Conservation (phyloP, 2,888 invertebrate genomes). For the Lasioglossum zephyrum region DNA sequence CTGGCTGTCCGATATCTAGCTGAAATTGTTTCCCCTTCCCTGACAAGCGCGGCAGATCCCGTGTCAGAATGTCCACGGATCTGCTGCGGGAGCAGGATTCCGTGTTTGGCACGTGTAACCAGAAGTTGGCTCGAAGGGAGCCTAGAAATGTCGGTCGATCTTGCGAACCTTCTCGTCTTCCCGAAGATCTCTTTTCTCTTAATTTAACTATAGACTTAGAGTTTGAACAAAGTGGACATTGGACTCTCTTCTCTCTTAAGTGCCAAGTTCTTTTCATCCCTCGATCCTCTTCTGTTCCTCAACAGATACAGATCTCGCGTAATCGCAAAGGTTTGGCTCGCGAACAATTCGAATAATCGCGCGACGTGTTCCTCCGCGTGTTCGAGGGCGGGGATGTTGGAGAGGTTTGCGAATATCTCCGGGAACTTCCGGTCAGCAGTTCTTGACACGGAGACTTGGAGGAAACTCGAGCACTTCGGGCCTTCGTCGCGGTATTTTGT, state of each 20-base stretch:
- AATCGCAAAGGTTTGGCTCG: not conserved
- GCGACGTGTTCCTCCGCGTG: not conserved
- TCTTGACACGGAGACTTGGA: slow-evolving; percentile 44
- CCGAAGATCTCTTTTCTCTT: no score
- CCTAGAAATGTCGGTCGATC: not conserved
- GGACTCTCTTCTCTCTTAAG: no score
- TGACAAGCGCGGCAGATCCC: slow-evolving; percentile 29
- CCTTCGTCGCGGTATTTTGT: slow-evolving; percentile 35
- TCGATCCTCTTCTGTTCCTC: no score
- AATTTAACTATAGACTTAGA: no score
- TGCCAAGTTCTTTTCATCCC: no score
- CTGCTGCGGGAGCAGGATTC: slow-evolving; percentile 26
- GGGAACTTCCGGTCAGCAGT: slow-evolving; percentile 65
- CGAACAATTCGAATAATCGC: slow-evolving; percentile 5
- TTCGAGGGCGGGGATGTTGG: not conserved
- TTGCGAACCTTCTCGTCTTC: not conserved
- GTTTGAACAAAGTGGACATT: no score
- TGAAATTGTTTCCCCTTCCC: slow-evolving; percentile 64
- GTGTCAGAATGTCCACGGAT: slow-evolving; percentile 16
- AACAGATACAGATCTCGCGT: not conserved
- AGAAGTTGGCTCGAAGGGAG: not conserved
- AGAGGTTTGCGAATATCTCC: not conserved
- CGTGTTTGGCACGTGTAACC: slow-evolving; percentile 24
- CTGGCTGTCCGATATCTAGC: slow-evolving; percentile 66
- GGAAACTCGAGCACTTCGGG: slow-evolving; percentile 57